phyloP scores from a whole-genome alignment of 2,888 invertebrate species.

The Aphidius colemani region DNA sequence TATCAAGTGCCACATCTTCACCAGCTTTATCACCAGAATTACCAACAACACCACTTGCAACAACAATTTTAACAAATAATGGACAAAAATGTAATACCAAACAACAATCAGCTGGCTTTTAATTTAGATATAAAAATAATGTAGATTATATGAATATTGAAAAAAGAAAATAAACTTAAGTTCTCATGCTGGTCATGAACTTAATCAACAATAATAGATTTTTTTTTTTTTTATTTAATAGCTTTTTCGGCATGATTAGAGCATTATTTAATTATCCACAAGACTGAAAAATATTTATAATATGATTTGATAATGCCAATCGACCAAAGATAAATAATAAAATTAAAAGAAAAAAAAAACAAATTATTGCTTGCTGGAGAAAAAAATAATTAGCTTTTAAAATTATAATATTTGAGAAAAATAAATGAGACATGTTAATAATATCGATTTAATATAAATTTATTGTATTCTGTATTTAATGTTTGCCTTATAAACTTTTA shows the following conservation, averaged over 20 bases:
- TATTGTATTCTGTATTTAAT: too few relatives aligned
- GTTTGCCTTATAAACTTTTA: too few relatives aligned
- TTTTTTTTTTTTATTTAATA: too few relatives aligned
- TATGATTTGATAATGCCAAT: slow-evolving; percentile 44
- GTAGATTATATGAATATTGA: too few relatives aligned
- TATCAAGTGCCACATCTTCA: slow-evolving; percentile 10
- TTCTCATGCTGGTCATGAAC: slow-evolving; percentile 46
- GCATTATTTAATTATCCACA: slow-evolving; percentile 27
- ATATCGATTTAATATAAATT: too few relatives aligned
- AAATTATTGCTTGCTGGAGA: too few relatives aligned
- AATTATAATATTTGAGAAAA: too few relatives aligned
- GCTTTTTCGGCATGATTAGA: too few relatives aligned
- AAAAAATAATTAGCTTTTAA: too few relatives aligned
- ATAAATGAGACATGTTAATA: too few relatives aligned
- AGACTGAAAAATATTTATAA: slow-evolving; percentile 56
- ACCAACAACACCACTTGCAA: not conserved
- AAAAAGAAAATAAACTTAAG: not conserved
- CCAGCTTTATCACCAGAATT: not conserved
- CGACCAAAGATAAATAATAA: slow-evolving; percentile 53
- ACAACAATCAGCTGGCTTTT: not conserved
- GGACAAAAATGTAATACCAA: slow-evolving; percentile 28
- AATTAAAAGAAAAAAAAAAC: slow-evolving; percentile 3
- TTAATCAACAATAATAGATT: not conserved
- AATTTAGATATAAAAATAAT: not conserved
- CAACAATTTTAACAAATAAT: slow-evolving; percentile 19